Conservation (phyloP, 2,797 vertebrate species). For the Champsocephalus esox region DNA sequence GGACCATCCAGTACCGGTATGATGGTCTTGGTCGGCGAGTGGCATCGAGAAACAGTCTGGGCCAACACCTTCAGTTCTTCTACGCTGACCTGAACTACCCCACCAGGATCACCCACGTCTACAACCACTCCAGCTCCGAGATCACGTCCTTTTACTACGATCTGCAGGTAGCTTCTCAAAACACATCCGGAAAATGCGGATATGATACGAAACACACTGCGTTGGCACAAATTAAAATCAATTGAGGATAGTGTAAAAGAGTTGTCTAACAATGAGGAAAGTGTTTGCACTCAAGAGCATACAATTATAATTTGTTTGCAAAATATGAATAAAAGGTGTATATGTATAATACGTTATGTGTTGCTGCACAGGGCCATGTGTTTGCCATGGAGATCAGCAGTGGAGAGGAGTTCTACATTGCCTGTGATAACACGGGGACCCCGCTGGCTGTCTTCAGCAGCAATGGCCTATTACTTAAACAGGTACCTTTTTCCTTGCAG, state of each 20-base stretch:
- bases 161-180: slow-evolving; percentile 77
- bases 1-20: slow-evolving; percentile 97
- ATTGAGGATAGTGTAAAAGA: too few species aligned
- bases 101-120: slow-evolving; percentile 96
- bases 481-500: slow-evolving; percentile 61
- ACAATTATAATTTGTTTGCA: too few species aligned
- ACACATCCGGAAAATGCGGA: neutral
- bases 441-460: slow-evolving; percentile 97
- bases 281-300: too few species aligned
- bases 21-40: slow-evolving; percentile 95
- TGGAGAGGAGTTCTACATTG: slow-evolving; percentile 98
- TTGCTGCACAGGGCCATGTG: slow-evolving; percentile 90
- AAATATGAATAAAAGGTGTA: neutral
- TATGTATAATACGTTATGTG: slow-evolving; percentile 1
- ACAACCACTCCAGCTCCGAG: slow-evolving; percentile 98
- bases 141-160: slow-evolving; percentile 99
- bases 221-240: neutral
- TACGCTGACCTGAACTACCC: slow-evolving; percentile 97
- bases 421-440: slow-evolving; percentile 97
- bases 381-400: slow-evolving; percentile 99
- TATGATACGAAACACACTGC: neutral
- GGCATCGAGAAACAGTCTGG: slow-evolving; percentile 93
- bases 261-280: too few species aligned
- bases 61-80: slow-evolving; percentile 98
- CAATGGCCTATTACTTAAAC: slow-evolving; percentile 95